phyloP scores from a whole-genome alignment of 2,888 invertebrate genomes.

The Tineola bisselliella region DNA sequence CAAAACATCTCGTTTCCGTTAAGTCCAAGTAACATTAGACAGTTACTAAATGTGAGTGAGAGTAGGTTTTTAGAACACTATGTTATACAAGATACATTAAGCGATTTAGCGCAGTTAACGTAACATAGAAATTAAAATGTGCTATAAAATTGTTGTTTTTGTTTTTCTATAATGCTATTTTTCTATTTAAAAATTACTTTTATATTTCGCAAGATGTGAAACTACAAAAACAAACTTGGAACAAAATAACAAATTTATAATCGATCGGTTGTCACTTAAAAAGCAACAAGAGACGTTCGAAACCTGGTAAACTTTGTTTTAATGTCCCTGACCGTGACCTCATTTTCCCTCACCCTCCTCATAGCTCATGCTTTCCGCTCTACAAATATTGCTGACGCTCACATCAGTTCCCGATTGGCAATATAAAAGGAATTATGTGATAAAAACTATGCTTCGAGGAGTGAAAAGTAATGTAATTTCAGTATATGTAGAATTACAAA shows the following conservation, averaged over 20 bases:
- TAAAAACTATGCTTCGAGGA: too few species aligned
- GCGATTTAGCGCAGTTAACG: neutral
- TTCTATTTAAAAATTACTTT: too few species aligned
- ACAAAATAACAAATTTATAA: neutral
- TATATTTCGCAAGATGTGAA: too few species aligned
- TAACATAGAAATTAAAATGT: neutral
- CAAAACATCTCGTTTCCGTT: neutral
- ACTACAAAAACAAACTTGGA: too few species aligned
- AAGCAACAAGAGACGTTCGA: neutral
- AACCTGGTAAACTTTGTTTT: neutral
- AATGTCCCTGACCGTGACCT: neutral
- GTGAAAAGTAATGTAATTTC: too few species aligned
- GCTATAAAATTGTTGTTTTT: neutral
- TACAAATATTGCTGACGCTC: neutral
- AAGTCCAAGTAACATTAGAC: neutral
- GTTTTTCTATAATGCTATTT: neutral
- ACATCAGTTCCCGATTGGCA: neutral
- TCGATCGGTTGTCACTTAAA: neutral
- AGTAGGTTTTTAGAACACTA: slow-evolving; percentile 1
- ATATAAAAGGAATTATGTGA: neutral
- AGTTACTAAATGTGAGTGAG: neutral
- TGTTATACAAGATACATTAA: neutral
- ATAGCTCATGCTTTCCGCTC: neutral
- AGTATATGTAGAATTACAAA: too few species aligned
- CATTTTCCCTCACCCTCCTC: neutral